These are phyloP conservation scores for Botia kubotai DNA, from an alignment of 2,797 vertebrate species.

Conservation along the genomic window DNA sequence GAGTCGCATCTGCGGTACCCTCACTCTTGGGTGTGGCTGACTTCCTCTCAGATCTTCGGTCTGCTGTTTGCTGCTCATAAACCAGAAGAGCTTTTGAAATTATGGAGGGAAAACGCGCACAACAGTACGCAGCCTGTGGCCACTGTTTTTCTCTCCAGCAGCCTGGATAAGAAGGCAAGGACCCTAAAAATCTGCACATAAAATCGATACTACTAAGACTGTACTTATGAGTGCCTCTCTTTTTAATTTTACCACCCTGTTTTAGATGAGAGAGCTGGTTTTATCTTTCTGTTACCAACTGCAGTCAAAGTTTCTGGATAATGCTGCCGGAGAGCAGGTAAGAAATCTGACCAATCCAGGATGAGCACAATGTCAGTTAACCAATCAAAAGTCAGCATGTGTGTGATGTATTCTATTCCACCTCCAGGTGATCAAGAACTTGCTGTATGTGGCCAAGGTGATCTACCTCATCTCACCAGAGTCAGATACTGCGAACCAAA, in stretches of 20 bases:
- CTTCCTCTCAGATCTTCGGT: constrained; percentile 92
- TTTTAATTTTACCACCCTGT: neutral
- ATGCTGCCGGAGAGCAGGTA: constrained; percentile 92
- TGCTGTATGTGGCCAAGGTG: constrained; percentile 92
- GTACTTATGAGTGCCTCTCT: neutral
- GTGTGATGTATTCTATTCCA: neutral
- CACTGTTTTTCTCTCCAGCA: constrained; percentile 77
- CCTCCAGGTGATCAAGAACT: constrained; percentile 92
- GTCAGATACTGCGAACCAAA: constrained; percentile 64
- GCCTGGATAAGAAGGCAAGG: constrained; percentile 87
- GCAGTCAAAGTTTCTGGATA: constrained; percentile 91
- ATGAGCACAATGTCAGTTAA: neutral
- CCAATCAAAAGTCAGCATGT: neutral
- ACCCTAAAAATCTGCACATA: neutral
- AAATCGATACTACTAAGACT: neutral
- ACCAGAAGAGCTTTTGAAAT: constrained; percentile 84
- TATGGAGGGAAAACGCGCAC: constrained; percentile 70
- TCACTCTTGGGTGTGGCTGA: constrained; percentile 97
- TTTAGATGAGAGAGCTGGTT: constrained; percentile 88
- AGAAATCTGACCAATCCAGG: neutral
- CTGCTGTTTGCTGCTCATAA: constrained; percentile 89
- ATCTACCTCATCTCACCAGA: constrained; percentile 87
- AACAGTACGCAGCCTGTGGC: constrained; percentile 70
- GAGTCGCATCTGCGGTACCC: constrained; percentile 90
- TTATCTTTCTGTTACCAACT: constrained; percentile 91